phyloP scores from a whole-genome alignment of 2,888 invertebrate species.

The Calliopum simillimum region DNA sequence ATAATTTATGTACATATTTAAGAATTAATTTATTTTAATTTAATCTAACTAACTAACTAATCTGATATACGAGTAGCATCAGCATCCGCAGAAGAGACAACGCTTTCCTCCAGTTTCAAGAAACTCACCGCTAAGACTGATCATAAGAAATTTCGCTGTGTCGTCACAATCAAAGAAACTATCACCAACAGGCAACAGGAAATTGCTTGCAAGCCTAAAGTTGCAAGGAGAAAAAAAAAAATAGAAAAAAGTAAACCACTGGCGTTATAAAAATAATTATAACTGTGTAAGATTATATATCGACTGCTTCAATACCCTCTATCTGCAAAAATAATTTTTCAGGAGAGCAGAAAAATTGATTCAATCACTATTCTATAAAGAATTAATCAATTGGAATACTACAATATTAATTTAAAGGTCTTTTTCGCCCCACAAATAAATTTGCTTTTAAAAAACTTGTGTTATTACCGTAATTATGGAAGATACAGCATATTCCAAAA shows the following conservation, averaged over 20 bases:
- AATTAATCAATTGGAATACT: no score
- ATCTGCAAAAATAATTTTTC: no score
- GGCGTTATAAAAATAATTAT: neutral
- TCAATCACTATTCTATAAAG: no score
- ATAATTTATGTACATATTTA: conserved; percentile 26
- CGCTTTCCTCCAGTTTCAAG: neutral
- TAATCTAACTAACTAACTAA: conserved; percentile 55
- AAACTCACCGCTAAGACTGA: neutral
- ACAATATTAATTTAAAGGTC: no score
- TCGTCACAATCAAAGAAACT: conserved; percentile 3
- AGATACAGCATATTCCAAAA: no score
- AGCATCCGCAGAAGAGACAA: conserved; percentile 40
- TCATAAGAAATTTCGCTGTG: conserved; percentile 13
- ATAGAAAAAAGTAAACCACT: neutral
- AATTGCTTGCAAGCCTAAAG: neutral
- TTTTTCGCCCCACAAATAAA: no score
- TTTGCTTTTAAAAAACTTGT: no score
- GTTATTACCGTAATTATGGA: no score
- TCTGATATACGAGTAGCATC: conserved; percentile 60
- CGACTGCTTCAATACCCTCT: no score
- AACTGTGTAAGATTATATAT: no score
- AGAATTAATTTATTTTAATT: conserved; percentile 32
- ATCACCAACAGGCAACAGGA: conserved; percentile 4
- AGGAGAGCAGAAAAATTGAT: no score
- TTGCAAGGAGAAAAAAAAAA: neutral